Evolutionary conservation across 2,113 vertebrate species (phyloP), one percentile per base, ranked within the genome.

Genomic region (Petroica traversi): DNA sequence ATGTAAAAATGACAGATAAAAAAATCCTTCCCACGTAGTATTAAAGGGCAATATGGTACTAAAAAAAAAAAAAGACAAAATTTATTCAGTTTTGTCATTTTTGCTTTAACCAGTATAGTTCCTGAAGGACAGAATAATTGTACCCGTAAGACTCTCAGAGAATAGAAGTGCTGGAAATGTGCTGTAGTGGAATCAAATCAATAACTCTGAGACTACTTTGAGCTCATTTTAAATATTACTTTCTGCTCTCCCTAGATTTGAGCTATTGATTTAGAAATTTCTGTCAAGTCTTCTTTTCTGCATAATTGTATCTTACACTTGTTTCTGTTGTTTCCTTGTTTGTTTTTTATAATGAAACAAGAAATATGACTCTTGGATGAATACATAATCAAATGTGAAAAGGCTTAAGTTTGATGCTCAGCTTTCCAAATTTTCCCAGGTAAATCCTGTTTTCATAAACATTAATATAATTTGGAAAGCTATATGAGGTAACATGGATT

Each of bases 101-200:
- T 82, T 87, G n/a, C 26, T n/a, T 77, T 72, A 94, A 92, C 41
- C 26, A 91, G 38, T 64, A n/a, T 33, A 93, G 89, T 79, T 89
- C 38, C 83, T 94, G 95, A 97, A 96, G 82, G 88, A 85, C 59
- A 96, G 93, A 92, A 89, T 97, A 97, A 96, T 97, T 97, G 89
- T 69, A 91, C 61, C 85, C 79, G 49, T 82, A 96, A 89, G 78
- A 93, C 73, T 95, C 20, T 6, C 19, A 85, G 78, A 87, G 64
- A 88, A 91, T 17, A 89, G 48, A 51, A 87, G 85, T 88, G 57
- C 85, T 86, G 45, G 41, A 92, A 96, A 85, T 88, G 66, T 51
- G 34, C 62, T 93, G 64, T 85, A 91, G 80, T 46, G 34, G 51
- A 97, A 93, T 88, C 29, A 94, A 95, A 97, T 97, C 93, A 96